Evolutionary conservation across 2,797 vertebrate genomes (phyloP).

Genomic region (Enteromius viviparus): DNA sequence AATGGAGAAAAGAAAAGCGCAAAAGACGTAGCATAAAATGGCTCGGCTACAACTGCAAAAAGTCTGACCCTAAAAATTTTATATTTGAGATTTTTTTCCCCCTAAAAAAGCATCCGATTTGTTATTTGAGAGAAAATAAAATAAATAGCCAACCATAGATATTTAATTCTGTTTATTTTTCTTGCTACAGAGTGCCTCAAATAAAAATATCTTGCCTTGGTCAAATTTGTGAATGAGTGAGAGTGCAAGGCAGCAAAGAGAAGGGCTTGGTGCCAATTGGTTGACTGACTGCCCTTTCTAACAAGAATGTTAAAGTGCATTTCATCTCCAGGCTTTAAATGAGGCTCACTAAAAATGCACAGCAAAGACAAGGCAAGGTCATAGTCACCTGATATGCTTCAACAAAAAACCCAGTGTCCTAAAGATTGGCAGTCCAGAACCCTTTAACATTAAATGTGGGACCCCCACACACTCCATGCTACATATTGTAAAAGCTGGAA

Average conservation of each 20-base stretch:
- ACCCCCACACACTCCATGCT: background rate
- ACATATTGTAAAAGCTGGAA: too few relatives aligned
- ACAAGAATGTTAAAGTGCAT: constrained; percentile 55
- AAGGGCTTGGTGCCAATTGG: background rate
- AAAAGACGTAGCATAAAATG: background rate
- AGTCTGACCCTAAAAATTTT: background rate
- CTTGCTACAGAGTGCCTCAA: too few relatives aligned
- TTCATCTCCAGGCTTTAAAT: constrained; percentile 50
- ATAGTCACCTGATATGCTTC: background rate
- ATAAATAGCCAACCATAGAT: background rate
- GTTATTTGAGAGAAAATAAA: background rate
- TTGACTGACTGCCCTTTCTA: constrained; percentile 39
- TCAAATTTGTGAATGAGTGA: background rate
- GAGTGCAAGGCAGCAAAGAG: background rate
- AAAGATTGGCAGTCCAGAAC: background rate
- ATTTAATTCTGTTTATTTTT: too few relatives aligned
- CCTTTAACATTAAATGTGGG: constrained; percentile 10
- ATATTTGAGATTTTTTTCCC: background rate
- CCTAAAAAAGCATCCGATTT: background rate
- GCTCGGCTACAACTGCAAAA: background rate
- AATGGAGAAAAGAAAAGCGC: background rate
- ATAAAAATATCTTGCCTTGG: too few relatives aligned
- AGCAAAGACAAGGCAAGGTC: constrained; percentile 50
- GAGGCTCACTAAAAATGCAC: constrained; percentile 37
- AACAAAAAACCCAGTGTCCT: constrained; percentile 6